Percentiles rank a stretch among this genome's conserved stretches.
Conservation (phyloP, 2,888 invertebrate genomes). For the Synanthedon tipuliformis region DNA sequence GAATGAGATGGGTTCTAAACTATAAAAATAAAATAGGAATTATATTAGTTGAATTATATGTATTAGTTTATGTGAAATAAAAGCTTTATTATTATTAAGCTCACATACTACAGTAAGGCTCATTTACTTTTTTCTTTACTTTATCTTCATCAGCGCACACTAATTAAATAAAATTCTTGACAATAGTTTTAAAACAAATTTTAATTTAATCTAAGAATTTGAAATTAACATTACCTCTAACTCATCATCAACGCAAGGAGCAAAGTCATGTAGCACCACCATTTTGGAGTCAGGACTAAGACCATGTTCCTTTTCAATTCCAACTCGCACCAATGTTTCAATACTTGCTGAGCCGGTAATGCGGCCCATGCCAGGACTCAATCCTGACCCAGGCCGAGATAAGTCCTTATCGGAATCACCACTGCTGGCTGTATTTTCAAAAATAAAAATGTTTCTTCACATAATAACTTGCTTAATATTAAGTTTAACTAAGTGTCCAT, state of each 20-base stretch:
- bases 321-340: constrained; percentile 88
- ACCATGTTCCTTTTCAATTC: constrained; percentile 93
- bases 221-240: constrained; percentile 74
- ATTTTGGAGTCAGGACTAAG: constrained; percentile 93
- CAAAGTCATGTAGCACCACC: constrained; percentile 94
- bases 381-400: constrained; percentile 69
- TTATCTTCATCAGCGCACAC: no score
- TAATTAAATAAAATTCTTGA: not conserved
- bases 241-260: constrained; percentile 95
- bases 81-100: no score
- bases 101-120: no score
- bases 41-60: no score
- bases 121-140: no score
- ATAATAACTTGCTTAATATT: no score
- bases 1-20: no score
- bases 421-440: constrained; percentile 71
- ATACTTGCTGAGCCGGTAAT: constrained; percentile 96
- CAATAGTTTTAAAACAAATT: not conserved
- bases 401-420: constrained; percentile 84
- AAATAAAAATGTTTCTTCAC: no score
- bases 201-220: not conserved
- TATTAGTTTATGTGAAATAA: no score
- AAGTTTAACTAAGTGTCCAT: no score
- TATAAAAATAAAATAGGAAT: no score
- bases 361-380: constrained; percentile 87